phyloP scores from a whole-genome alignment of 2,113 vertebrate species.

The Brachypodius melanocephalos region DNA sequence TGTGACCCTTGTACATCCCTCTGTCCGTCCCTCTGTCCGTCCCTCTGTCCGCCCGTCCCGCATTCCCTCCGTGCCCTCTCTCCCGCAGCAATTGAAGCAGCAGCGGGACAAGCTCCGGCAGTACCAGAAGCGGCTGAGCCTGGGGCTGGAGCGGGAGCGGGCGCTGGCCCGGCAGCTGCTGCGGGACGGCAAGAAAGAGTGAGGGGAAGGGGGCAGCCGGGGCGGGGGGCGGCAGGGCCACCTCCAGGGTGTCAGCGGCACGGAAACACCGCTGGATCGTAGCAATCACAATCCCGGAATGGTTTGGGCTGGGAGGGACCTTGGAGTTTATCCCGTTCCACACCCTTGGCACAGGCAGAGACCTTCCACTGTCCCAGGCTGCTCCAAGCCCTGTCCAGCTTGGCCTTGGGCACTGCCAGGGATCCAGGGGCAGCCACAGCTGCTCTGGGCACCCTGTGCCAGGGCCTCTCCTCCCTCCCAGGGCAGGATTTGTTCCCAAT shows the following conservation, averaged over 20 bases:
- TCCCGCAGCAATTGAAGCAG: constrained; percentile 88
- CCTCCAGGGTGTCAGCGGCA: rapidly evolving
- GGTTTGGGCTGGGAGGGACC: no score
- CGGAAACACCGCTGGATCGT: rapidly evolving
- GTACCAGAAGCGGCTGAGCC: constrained; percentile 83
- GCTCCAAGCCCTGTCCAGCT: rapidly evolving
- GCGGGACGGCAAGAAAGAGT: constrained; percentile 87
- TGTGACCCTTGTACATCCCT: background rate
- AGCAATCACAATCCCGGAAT: rapidly evolving
- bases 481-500: background rate
- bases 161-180: constrained; percentile 84
- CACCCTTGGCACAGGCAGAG: background rate
- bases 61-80: background rate
- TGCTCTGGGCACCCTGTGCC: background rate
- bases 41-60: background rate
- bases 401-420: background rate
- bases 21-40: no score
- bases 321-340: rapidly evolving
- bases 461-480: rapidly evolving
- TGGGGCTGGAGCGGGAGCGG: constrained; percentile 83
- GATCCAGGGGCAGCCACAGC: background rate
- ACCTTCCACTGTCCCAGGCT: rapidly evolving
- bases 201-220: background rate
- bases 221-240: rapidly evolving
- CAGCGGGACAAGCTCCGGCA: constrained; percentile 92